These are phyloP conservation scores for Argyresthia albistria DNA, from an alignment of 2,888 invertebrate genomes.

Conservation along the genomic window DNA sequence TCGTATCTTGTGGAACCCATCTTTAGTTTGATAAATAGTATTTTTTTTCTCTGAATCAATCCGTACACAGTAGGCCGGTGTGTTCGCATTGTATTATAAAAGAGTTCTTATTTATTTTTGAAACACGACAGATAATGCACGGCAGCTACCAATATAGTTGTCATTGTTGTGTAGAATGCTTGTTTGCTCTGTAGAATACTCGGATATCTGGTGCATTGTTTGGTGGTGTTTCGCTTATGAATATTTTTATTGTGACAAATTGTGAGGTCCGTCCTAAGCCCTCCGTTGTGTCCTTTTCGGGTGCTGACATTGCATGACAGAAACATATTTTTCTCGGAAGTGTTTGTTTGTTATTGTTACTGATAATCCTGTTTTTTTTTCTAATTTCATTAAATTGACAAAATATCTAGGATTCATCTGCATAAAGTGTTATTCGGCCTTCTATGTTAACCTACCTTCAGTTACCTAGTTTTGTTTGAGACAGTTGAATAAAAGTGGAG, in stretches of 20 bases:
- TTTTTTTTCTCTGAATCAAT: conserved; percentile 55
- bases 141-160: conserved; percentile 61
- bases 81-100: conserved; percentile 56
- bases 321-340: conserved; percentile 25
- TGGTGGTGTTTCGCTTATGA: conserved; percentile 59
- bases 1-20: conserved; percentile 56
- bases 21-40: conserved; percentile 59
- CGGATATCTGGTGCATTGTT: conserved; percentile 35
- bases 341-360: conserved; percentile 7
- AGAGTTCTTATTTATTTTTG: conserved; percentile 61
- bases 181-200: conserved; percentile 50
- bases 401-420: no score
- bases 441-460: no score
- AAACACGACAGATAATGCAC: conserved; percentile 62
- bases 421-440: no score
- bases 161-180: conserved; percentile 50
- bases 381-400: no score
- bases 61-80: conserved; percentile 33
- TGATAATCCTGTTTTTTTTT: no score
- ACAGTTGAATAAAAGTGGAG: no score
- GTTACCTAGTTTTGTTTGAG: no score
- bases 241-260: conserved; percentile 65
- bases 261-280: conserved; percentile 52
- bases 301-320: conserved; percentile 22
- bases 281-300: conserved; percentile 36